phyloP scores from a whole-genome alignment of 2,797 vertebrate species.

The Phrynocephalus vlangalii region DNA sequence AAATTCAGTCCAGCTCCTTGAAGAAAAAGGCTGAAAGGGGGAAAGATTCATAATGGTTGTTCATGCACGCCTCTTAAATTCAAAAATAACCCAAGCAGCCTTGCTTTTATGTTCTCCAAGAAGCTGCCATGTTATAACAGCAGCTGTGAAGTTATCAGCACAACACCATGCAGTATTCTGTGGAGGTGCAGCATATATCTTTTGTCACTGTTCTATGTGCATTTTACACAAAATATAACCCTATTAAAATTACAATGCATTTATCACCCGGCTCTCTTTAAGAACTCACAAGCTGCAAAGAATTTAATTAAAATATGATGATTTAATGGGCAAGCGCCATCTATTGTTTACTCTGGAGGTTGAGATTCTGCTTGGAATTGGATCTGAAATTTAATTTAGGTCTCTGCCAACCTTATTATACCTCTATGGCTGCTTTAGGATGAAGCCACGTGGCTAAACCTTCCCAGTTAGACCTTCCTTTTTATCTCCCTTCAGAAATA shows the following conservation, averaged over 20 bases:
- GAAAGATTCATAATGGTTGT: accelerated
- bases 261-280: slow-evolving; percentile 73
- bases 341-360: slow-evolving; percentile 75
- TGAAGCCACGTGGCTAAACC: background rate
- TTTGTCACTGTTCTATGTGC: slow-evolving; percentile 45
- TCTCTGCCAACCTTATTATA: slow-evolving; percentile 59
- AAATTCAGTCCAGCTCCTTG: background rate
- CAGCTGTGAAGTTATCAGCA: slow-evolving; percentile 54
- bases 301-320: slow-evolving; percentile 82
- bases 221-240: slow-evolving; percentile 71
- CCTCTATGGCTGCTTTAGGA: slow-evolving; percentile 40
- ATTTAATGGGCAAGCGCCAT: slow-evolving; percentile 78
- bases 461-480: accelerated
- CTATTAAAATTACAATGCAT: slow-evolving; percentile 73
- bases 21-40: background rate
- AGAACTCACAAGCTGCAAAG: slow-evolving; percentile 66
- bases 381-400: slow-evolving; percentile 75
- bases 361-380: slow-evolving; percentile 75
- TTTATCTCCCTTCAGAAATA: background rate
- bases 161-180: slow-evolving; percentile 41
- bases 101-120: slow-evolving; percentile 4
- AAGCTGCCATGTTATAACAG: slow-evolving; percentile 6
- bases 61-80: background rate
- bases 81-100: slow-evolving; percentile 14
- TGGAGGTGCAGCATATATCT: slow-evolving; percentile 53